These are phyloP conservation scores for Bimastos eiseni DNA, from an alignment of 2,888 invertebrate species.

Conservation along the genomic window DNA sequence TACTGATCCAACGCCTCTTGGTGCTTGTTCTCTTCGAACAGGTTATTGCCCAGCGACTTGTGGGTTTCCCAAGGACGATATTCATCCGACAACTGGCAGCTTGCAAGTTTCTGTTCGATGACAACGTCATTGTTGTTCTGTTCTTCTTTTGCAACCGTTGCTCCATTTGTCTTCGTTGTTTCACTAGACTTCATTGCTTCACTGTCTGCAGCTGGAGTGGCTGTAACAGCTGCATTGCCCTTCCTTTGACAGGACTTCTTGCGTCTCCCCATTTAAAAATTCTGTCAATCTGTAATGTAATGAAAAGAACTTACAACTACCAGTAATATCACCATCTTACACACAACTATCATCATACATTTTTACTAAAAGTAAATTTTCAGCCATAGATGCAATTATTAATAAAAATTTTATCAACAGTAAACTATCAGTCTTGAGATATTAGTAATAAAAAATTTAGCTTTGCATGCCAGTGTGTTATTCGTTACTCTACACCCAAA, in stretches of 20 bases:
- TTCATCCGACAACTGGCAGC: neutral
- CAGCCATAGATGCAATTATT: too few species aligned
- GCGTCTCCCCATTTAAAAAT: constrained; percentile 18
- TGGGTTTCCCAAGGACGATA: neutral
- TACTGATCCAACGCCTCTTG: constrained; percentile 1
- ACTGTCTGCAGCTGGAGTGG: neutral
- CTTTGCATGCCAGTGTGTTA: too few species aligned
- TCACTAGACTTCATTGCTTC: neutral
- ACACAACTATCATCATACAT: too few species aligned
- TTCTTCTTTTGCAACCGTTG: neutral
- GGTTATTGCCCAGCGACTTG: neutral
- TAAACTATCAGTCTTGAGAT: too few species aligned
- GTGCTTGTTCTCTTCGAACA: neutral
- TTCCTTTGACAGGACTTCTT: neutral
- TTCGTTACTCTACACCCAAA: too few species aligned
- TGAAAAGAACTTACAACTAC: neutral
- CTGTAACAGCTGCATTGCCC: neutral
- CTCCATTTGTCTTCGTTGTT: neutral
- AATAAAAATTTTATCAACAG: too few species aligned
- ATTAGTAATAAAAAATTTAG: too few species aligned
- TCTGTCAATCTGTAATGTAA: neutral
- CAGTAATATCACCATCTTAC: too few species aligned
- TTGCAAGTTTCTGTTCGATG: neutral
- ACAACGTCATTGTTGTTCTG: neutral
- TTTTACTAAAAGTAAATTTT: too few species aligned